These are phyloP conservation scores for Euplexia lucipara DNA, from an alignment of 2,888 invertebrate species.

Conservation along the genomic window DNA sequence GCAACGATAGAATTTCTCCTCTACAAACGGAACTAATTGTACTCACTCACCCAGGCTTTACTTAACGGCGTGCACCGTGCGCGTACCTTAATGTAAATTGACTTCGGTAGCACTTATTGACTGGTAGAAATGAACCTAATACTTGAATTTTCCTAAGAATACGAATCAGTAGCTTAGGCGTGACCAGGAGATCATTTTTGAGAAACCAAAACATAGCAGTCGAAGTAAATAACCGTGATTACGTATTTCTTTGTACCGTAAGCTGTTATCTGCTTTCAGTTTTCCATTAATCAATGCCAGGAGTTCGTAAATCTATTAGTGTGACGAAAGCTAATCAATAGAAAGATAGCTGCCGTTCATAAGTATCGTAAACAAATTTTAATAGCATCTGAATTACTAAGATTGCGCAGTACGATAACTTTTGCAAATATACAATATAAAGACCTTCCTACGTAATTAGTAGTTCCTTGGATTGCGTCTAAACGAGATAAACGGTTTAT, in stretches of 20 bases:
- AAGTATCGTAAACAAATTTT: constrained; percentile 32
- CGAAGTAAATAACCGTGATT: background rate
- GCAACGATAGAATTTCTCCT: constrained; percentile 88
- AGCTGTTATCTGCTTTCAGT: constrained; percentile 16
- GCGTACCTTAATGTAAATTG: constrained; percentile 36
- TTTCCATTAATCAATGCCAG: constrained; percentile 5
- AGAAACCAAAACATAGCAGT: constrained; percentile 19
- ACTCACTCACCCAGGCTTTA: constrained; percentile 67
- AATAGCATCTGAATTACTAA: constrained; percentile 42
- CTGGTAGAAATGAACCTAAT: constrained; percentile 13
- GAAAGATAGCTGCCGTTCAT: constrained; percentile 20
- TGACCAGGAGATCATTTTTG: constrained; percentile 19
- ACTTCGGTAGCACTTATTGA: constrained; percentile 33
- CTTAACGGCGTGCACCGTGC: constrained; percentile 47
- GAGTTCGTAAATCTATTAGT: constrained; percentile 1
- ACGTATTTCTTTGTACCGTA: constrained; percentile 19
- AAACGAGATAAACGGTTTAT: constrained; percentile 63
- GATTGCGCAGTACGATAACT: constrained; percentile 63
- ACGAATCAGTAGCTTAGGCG: constrained; percentile 26
- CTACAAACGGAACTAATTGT: constrained; percentile 84
- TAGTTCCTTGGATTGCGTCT: constrained; percentile 66
- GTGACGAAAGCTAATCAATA: constrained; percentile 11
- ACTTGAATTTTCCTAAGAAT: constrained; percentile 19
- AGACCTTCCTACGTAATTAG: constrained; percentile 62
- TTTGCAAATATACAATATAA: constrained; percentile 59